These are phyloP conservation scores for Todiramphus chloris DNA, from an alignment of 2,113 vertebrate genomes.

Conservation along the genomic window DNA sequence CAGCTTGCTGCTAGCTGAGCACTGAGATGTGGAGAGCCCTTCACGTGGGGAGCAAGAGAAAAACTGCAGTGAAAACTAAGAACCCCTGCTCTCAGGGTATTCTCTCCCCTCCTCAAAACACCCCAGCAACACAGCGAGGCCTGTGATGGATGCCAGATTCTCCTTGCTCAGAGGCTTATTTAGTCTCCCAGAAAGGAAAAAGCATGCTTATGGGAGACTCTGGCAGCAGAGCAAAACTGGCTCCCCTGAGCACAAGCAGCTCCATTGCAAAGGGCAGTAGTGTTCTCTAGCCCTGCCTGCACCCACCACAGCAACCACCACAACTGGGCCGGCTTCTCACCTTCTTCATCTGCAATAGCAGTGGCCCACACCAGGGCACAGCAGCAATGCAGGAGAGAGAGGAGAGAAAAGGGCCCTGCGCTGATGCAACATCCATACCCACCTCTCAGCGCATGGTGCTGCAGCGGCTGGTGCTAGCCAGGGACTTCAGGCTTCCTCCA, in stretches of 20 bases:
- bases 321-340: background rate
- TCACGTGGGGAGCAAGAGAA: background rate
- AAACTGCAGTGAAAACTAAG: background rate
- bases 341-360: background rate
- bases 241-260: background rate
- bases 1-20: background rate
- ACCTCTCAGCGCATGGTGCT: background rate
- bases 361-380: background rate
- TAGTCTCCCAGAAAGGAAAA: background rate
- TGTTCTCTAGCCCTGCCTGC: background rate
- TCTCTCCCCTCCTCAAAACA: background rate
- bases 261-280: background rate
- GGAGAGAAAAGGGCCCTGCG: background rate
- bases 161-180: background rate
- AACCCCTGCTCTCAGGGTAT: background rate
- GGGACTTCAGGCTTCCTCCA: background rate
- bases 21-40: accelerated
- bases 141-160: background rate
- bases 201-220: background rate
- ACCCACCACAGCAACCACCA: background rate
- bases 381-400: background rate
- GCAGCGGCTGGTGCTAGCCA: background rate
- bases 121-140: background rate
- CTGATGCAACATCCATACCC: background rate
- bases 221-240: background rate